phyloP scores from a whole-genome alignment of 2,888 invertebrate genomes.

The Deilephila elpenor region DNA sequence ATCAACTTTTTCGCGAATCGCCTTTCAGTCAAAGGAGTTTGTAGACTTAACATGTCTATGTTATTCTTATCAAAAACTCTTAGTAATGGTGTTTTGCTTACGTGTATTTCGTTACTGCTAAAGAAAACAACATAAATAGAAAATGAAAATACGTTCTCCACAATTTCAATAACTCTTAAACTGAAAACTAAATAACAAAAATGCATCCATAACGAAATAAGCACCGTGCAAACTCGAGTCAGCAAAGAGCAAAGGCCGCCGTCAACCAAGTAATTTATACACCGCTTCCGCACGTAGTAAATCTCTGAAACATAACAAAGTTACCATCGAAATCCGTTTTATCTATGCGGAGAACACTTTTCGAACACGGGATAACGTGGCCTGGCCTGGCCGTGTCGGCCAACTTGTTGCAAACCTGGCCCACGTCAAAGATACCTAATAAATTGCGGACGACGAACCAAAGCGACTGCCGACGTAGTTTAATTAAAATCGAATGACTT shows the following conservation, averaged over 20 bases:
- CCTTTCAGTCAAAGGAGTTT: no score
- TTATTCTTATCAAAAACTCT: no score
- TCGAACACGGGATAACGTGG: not conserved
- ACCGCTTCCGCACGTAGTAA: not conserved
- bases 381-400: not conserved
- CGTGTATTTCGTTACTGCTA: no score
- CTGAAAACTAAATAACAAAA: not conserved
- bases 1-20: no score
- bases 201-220: not conserved
- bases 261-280: not conserved
- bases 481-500: conserved; percentile 44
- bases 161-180: no score
- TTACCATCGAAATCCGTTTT: not conserved
- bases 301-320: conserved; percentile 4
- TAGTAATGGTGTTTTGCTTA: no score
- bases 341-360: not conserved
- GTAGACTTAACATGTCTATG: no score
- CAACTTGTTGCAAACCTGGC: not conserved
- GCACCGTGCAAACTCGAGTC: not conserved
- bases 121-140: no score
- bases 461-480: conserved; percentile 30
- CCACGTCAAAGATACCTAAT: conserved; percentile 7
- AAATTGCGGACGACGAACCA: conserved; percentile 2
- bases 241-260: not conserved
- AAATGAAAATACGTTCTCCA: no score